Base-by-base conservation (phyloP, 2,888 invertebrate species). In the Agriopis aurantiaria region DNA sequence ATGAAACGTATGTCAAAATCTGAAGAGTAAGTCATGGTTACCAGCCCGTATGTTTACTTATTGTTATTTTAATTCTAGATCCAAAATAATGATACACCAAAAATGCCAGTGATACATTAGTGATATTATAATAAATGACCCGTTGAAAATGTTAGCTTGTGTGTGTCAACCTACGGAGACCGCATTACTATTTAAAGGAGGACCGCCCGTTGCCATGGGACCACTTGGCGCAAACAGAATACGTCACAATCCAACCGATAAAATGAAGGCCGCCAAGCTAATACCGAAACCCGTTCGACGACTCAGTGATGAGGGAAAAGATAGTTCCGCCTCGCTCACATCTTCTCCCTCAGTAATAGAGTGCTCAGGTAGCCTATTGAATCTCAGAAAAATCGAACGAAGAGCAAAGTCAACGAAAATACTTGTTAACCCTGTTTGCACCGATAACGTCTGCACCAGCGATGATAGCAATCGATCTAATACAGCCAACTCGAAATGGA, bases 111-210 rank as follows among this genome's bases (percentile, higher is more conserved):
- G 87, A 87, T 87, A 88, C 67, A 60, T 82, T 84, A 88, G 86
- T 86, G 76, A 77, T 85, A 87, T 80, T 80, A 76, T 74, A 70
- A 70, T 82, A 77, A 80, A 87, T 88, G 90, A 88, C 80, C 71
- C 71, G 76, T 84, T 87, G 78, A 95, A 92, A 90, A 96, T 96
- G 96, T 92, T 96, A 92, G 96, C 96, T 83, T 96, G 96, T 91
- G 96, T 96, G 79, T 96, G 96, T 87, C 96, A 96, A 86, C 96
- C 96, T 73, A 91, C 95, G 78, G 96, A 96, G 82, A 95, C 95
- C 75, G 93, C 93, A 66, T 84, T 95, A 82, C 85, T 95, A 71
- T 94, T 93, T 84, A 93, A 92, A 88, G 94, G 94, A 85, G 93
- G 94, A 82, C 90, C 92, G 81, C 91, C 95, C 83, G 84, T 95